A percentile compares a stretch with the other conserved stretches of the same genome.
phyloP scores from a whole-genome alignment of 2,113 vertebrate species.

The Collichthys lucidus region DNA sequence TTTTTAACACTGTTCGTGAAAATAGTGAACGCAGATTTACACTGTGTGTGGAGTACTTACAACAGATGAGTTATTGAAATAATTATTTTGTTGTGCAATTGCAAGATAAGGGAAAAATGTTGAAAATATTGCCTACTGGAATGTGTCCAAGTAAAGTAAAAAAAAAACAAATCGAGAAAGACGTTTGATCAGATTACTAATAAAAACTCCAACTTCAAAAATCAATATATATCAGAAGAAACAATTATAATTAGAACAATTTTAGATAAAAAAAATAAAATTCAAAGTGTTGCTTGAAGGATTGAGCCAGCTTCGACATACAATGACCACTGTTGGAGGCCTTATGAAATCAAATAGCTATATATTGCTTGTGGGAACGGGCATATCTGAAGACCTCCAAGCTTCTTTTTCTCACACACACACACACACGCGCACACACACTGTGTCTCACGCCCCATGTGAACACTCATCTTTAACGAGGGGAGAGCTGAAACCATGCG shows the following conservation, averaged over 20 bases:
- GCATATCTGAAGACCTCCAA: constrained; percentile 68
- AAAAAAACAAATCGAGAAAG: background rate
- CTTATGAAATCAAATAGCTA: constrained; percentile 64
- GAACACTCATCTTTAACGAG: constrained; percentile 85
- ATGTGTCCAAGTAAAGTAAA: background rate
- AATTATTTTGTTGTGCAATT: background rate
- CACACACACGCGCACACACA: constrained; percentile 29
- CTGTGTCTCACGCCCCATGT: constrained; percentile 74
- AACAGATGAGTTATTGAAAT: too few relatives aligned
- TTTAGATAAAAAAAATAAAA: background rate
- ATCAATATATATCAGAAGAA: background rate
- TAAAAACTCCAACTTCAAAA: background rate
- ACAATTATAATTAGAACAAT: background rate
- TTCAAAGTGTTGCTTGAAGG: constrained; percentile 4
- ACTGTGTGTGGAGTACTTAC: background rate
- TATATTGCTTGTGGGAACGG: constrained; percentile 74
- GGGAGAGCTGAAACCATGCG: constrained; percentile 80
- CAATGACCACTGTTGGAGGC: constrained; percentile 22
- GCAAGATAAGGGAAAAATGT: background rate
- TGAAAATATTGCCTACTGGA: background rate
- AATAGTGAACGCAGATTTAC: background rate
- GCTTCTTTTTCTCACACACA: constrained; percentile 42
- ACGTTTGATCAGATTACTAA: background rate
- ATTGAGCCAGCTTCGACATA: constrained; percentile 36
- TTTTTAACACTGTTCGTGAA: background rate